Evolutionary conservation across 2,113 vertebrate genomes (phyloP).

Genomic region (Chrysemys picta): DNA sequence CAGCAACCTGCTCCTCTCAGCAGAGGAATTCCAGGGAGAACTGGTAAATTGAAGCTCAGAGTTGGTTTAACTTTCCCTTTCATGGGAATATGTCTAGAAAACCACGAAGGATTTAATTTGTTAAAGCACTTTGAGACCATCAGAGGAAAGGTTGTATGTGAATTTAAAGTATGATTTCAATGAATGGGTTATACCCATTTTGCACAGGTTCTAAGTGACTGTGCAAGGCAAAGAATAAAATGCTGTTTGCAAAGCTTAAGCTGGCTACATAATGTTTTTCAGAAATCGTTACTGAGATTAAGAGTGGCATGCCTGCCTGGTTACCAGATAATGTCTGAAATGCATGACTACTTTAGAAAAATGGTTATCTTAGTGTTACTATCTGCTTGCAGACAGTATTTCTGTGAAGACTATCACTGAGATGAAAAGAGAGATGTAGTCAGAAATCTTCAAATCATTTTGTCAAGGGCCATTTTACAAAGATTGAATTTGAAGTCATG

Average conservation of each 20-base stretch:
- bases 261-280: neutral
- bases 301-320: neutral
- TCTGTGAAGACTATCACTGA: conserved; percentile 10
- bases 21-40: neutral
- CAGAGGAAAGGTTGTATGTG: neutral
- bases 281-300: neutral
- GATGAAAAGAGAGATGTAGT: conserved; percentile 32
- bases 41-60: neutral
- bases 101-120: neutral
- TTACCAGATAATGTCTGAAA: neutral
- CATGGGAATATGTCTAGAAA: neutral
- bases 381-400: neutral
- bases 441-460: conserved; percentile 59
- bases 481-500: conserved; percentile 74
- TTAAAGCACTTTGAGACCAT: neutral
- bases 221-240: neutral
- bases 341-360: neutral
- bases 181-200: neutral
- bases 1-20: neutral
- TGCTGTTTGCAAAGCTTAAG: neutral
- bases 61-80: neutral
- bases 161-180: neutral
- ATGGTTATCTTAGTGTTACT: neutral
- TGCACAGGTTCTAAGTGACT: neutral
- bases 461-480: conserved; percentile 46